Evolutionary conservation across 1,140 invertebrate species (phyloP).

Genomic region (Solen grandis): DNA sequence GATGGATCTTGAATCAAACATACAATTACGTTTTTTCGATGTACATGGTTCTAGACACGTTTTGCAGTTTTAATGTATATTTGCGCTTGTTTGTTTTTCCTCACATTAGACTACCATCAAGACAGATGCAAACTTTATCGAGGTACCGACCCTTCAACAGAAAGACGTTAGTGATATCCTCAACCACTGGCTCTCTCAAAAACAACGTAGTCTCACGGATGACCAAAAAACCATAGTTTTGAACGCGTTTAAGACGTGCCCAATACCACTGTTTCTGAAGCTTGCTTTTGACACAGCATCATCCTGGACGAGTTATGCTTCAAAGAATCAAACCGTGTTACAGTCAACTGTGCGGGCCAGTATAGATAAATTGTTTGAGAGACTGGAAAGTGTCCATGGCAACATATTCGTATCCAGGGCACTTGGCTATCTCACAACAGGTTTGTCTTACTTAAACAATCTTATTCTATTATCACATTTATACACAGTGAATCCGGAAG

Average conservation of each 20-base stretch:
- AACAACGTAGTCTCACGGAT: slow-evolving; percentile 62
- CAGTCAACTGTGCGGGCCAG: slow-evolving; percentile 67
- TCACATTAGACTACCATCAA: slow-evolving; percentile 27
- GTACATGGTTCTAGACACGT: too few relatives aligned
- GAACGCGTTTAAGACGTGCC: slow-evolving; percentile 68
- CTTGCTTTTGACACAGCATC: slow-evolving; percentile 74
- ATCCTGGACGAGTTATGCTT: slow-evolving; percentile 71
- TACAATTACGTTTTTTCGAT: too few relatives aligned
- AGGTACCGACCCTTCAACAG: slow-evolving; percentile 56
- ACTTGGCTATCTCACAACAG: slow-evolving; percentile 73
- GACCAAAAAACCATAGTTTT: slow-evolving; percentile 65
- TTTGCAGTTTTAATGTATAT: too few relatives aligned
- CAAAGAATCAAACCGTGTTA: slow-evolving; percentile 51
- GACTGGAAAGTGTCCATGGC: slow-evolving; percentile 74
- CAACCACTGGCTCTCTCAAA: slow-evolving; percentile 64
- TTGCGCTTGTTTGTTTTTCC: too few relatives aligned
- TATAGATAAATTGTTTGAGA: slow-evolving; percentile 72
- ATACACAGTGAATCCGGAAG: too few relatives aligned
- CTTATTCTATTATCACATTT: too few relatives aligned
- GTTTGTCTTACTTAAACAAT: too few relatives aligned
- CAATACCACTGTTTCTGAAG: slow-evolving; percentile 74
- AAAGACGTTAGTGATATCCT: slow-evolving; percentile 68
- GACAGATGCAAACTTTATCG: slow-evolving; percentile 28
- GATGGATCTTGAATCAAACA: too few relatives aligned
- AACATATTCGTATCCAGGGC: slow-evolving; percentile 70